Evolutionary conservation across 2,888 invertebrate genomes (phyloP).

Genomic region (Thalpophila matura): DNA sequence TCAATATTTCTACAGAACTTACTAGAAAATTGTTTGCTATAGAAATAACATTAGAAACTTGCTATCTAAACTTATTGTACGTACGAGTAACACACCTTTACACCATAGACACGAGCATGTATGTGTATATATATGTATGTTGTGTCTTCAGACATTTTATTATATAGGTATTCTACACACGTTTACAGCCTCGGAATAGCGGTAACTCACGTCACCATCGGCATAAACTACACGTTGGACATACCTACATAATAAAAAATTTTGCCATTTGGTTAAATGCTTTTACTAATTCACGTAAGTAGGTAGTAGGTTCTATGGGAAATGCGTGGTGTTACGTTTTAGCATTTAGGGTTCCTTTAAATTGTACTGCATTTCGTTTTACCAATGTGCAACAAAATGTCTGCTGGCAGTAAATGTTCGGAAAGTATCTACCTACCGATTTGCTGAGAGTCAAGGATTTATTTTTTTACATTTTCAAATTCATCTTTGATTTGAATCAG

Average conservation of each 20-base stretch:
- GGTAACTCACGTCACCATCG: conserved; percentile 48
- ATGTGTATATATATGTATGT: neutral
- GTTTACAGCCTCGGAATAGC: conserved; percentile 32
- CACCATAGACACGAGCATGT: conserved; percentile 1
- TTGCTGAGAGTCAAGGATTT: too few species aligned
- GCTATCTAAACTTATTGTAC: neutral
- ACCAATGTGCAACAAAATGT: neutral
- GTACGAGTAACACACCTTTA: conserved; percentile 14
- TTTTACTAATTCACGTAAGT: conserved; percentile 43
- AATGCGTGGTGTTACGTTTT: conserved; percentile 13
- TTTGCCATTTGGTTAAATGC: conserved; percentile 40
- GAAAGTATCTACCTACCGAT: too few species aligned
- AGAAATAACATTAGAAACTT: neutral
- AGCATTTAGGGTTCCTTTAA: conserved; percentile 17
- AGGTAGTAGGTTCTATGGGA: too few species aligned
- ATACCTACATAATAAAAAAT: conserved; percentile 40
- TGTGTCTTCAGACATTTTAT: conserved; percentile 37
- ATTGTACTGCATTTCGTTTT: neutral
- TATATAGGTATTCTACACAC: conserved; percentile 47
- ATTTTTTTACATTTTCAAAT: too few species aligned
- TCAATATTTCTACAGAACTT: too few species aligned
- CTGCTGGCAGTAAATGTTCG: neutral
- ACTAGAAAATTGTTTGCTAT: too few species aligned
- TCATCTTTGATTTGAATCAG: too few species aligned
- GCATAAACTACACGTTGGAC: conserved; percentile 46